Conservation (phyloP, 2,888 invertebrate species). For the Acronicta psi region DNA sequence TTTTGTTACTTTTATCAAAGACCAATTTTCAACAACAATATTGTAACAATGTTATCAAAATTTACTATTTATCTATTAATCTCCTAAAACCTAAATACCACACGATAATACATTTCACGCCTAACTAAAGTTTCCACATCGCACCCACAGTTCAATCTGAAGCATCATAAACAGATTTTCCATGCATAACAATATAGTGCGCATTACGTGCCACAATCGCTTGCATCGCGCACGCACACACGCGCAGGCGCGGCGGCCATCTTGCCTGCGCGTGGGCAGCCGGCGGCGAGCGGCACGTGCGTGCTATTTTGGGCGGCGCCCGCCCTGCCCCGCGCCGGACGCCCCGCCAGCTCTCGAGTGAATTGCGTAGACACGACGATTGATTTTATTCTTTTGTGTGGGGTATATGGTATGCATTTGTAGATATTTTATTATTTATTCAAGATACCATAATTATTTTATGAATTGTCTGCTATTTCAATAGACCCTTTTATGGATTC, state of each 20-base stretch:
- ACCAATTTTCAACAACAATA: no score
- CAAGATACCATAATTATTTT: background rate
- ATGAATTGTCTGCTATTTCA: background rate
- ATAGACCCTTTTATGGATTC: background rate
- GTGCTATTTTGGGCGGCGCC: constrained; percentile 87
- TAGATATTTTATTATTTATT: constrained; percentile 4
- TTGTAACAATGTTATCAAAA: no score
- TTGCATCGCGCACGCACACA: constrained; percentile 74
- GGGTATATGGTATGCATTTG: constrained; percentile 25
- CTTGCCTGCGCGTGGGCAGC: constrained; percentile 86
- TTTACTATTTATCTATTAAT: background rate
- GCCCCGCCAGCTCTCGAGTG: constrained; percentile 49
- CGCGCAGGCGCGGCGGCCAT: constrained; percentile 78
- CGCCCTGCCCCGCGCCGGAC: constrained; percentile 66
- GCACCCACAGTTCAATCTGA: constrained; percentile 34
- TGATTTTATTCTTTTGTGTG: constrained; percentile 59
- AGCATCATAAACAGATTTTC: constrained; percentile 55
- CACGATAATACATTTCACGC: constrained; percentile 11
- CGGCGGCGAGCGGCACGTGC: constrained; percentile 85
- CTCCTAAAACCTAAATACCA: background rate
- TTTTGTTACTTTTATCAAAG: no score
- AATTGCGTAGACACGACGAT: constrained; percentile 65
- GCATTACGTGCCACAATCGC: constrained; percentile 59
- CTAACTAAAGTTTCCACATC: constrained; percentile 28
- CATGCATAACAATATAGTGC: constrained; percentile 58